Percentiles rank a stretch among this genome's conserved stretches.
Evolutionary conservation across 2,113 vertebrate species (phyloP).

Genomic region (Callithrix jacchus): DNA sequence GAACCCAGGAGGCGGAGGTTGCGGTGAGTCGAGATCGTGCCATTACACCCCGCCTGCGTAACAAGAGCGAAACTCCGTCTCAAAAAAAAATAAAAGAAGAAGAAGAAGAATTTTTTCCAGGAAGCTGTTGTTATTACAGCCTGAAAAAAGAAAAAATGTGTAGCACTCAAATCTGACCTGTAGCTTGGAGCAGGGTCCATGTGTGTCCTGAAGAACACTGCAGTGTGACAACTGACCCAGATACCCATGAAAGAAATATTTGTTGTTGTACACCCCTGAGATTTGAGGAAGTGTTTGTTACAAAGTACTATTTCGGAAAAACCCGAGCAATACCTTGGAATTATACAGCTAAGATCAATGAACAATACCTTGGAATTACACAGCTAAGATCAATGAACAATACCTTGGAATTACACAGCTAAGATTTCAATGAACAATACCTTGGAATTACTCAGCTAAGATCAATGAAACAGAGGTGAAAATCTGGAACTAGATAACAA

Average conservation of each 20-base stretch:
- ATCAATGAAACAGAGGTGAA: not conserved
- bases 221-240: not conserved
- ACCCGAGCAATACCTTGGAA: not conserved
- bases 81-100: no score
- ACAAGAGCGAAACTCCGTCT: no score
- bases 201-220: not conserved
- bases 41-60: no score
- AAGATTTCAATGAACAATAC: not conserved
- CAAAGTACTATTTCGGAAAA: not conserved
- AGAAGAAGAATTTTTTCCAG: not conserved
- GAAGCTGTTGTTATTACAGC: not conserved
- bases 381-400: not conserved
- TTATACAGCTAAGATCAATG: not conserved
- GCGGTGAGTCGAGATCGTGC: no score
- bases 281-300: constrained; percentile 15
- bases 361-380: not conserved
- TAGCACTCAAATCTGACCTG: not conserved
- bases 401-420: not conserved
- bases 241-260: not conserved
- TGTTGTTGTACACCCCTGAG: not conserved
- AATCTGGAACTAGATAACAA: constrained; percentile 1
- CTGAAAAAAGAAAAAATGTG: not conserved
- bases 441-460: not conserved
- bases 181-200: not conserved
- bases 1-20: no score